Base-by-base conservation (phyloP, 2,888 invertebrate species). In the Andrena fulva region DNA sequence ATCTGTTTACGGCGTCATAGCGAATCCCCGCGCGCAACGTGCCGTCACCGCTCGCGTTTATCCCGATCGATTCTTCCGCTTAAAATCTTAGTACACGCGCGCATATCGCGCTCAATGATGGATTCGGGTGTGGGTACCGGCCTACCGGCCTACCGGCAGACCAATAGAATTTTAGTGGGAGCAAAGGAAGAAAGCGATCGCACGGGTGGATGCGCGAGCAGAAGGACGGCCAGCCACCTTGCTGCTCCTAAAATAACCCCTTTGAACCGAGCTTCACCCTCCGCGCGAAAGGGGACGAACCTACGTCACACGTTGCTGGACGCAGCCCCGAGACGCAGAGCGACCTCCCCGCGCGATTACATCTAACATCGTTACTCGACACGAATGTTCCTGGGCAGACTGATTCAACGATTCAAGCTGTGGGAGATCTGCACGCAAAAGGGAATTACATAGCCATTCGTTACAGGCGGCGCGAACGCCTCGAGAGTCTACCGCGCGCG, bases 241-340 rank as follows among this genome's bases (percentile, higher is more conserved):
- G 68, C 73, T 75, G 71, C 72, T 89, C 84, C 81, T 80, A 86
- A 89, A 90, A 89, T 89, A 89, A 85, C 80, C 75, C 82, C 84
- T 87, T 88, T 86, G 83, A 84, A 77, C 72, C 78, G 79, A 24
- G 62, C 60, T 71, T 77, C 59, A 77, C 79, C 80, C 82, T 82
- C 79, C 63, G 60, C 75, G 63, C 48, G 66, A 70, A 73, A 74
- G 62, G 84, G 77, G 64, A 64, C 72, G 42, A 83, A 85, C 60
- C 77, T 84, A 79, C 73, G 82, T 85, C 82, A 77, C 82, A 75
- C 73, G 77, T 67, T 50, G 63, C 66, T 62, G 77, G 56, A 69
- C 70, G 76, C 64, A 52, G 16, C 54, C 68, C 59, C 66, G 68
- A 64, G 12, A 27, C 24, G 74, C 2, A 0, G 27, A 6, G 5